These are phyloP conservation scores for Acleris laterana DNA, from an alignment of 2,888 invertebrate species.

Conservation along the genomic window DNA sequence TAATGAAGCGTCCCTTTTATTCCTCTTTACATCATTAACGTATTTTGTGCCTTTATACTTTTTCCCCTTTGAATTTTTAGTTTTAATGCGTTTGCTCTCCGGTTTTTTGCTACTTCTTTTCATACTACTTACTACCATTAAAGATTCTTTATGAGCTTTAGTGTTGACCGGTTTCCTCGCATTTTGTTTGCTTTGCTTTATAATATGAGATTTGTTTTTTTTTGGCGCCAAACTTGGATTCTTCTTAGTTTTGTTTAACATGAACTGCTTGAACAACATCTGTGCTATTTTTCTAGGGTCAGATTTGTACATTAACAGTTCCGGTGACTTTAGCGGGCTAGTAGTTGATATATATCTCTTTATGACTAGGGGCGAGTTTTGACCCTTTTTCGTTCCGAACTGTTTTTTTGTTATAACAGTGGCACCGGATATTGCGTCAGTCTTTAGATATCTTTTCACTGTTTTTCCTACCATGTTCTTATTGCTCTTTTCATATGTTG, in stretches of 20 bases:
- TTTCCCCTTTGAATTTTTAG: neutral
- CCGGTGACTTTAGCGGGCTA: slow-evolving; percentile 17
- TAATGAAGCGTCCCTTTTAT: slow-evolving; percentile 8
- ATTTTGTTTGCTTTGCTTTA: neutral
- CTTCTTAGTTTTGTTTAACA: neutral
- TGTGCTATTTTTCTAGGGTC: slow-evolving; percentile 22
- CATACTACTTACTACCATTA: neutral
- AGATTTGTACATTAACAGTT: slow-evolving; percentile 19
- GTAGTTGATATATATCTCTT: slow-evolving; percentile 28
- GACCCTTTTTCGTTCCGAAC: neutral
- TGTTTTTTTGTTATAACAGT: slow-evolving; percentile 12
- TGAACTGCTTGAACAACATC: slow-evolving; percentile 19
- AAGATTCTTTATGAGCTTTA: neutral
- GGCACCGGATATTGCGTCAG: neutral
- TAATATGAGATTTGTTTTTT: neutral
- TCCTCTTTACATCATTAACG: neutral
- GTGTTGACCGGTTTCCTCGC: slow-evolving; percentile 2
- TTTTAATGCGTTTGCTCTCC: neutral
- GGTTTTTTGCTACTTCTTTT: neutral
- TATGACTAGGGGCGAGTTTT: slow-evolving; percentile 2
- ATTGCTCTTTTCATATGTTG: slow-evolving; percentile 12
- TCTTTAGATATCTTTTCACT: too few relatives aligned
- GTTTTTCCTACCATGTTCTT: too few relatives aligned
- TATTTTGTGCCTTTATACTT: slow-evolving; percentile 3
- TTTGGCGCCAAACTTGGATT: neutral